Conservation (phyloP, 1,140 invertebrate genomes). For the Zeugodacus cucurbitae region DNA sequence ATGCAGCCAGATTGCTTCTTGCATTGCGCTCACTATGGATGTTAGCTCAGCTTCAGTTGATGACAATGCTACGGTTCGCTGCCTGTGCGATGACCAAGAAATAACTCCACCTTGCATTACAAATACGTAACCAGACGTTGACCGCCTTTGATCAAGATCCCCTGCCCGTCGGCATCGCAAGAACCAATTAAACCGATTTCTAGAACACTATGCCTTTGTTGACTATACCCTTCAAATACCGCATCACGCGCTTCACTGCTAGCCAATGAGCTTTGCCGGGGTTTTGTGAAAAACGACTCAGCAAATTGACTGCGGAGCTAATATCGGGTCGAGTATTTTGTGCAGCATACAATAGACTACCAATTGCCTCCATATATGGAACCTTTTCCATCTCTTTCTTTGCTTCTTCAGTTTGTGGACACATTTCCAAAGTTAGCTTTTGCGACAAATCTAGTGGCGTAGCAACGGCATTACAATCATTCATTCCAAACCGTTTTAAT, state of each 20-base stretch:
- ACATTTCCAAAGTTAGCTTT: too few relatives aligned
- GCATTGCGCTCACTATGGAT: background rate
- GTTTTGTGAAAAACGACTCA: constrained; percentile 48
- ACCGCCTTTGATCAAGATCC: constrained; percentile 41
- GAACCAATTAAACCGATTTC: constrained; percentile 22
- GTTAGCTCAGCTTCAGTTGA: too few relatives aligned
- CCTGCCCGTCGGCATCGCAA: constrained; percentile 48
- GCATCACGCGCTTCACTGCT: constrained; percentile 15
- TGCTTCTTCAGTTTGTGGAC: constrained; percentile 42
- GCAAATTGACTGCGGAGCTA: constrained; percentile 46
- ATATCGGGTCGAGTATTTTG: constrained; percentile 61
- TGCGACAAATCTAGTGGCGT: background rate
- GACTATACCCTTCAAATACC: constrained; percentile 28
- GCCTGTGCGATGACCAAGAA: background rate
- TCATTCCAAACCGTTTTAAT: constrained; percentile 28
- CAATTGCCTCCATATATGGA: constrained; percentile 50
- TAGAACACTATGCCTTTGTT: background rate
- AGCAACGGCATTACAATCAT: constrained; percentile 18
- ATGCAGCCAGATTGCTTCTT: too few relatives aligned
- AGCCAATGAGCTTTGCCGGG: constrained; percentile 39
- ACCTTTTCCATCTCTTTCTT: constrained; percentile 45
- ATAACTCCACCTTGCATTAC: background rate
- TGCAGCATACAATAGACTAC: constrained; percentile 60
- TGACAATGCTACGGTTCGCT: too few relatives aligned
- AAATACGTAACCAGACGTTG: constrained; percentile 61